These are phyloP conservation scores for Limnephilus marmoratus DNA, from an alignment of 2,888 invertebrate species.

Conservation along the genomic window DNA sequence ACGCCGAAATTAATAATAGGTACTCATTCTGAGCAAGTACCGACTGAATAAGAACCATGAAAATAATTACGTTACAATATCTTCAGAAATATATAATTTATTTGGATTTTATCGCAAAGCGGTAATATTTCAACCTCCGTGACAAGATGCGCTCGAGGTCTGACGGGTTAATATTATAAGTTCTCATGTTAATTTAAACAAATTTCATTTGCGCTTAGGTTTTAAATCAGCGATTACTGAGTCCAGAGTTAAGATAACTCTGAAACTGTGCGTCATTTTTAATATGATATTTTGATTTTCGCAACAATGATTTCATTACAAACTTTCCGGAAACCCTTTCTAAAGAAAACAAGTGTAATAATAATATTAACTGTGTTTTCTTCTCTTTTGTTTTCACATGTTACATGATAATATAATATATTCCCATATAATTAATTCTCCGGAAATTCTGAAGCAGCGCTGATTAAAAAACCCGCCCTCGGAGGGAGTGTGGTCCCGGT, in stretches of 20 bases:
- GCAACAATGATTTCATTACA: neutral
- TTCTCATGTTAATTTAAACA: too few species aligned
- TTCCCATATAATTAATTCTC: neutral
- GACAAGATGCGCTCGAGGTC: too few species aligned
- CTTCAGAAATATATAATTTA: too few species aligned
- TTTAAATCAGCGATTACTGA: neutral
- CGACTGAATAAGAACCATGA: too few species aligned
- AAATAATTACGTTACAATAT: too few species aligned
- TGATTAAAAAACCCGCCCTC: slow-evolving; percentile 43
- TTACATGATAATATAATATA: neutral
- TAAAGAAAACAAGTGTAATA: neutral
- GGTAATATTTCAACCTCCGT: too few species aligned
- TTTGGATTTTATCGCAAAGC: too few species aligned
- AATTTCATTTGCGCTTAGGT: too few species aligned
- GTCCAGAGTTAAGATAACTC: neutral
- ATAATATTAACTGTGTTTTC: neutral
- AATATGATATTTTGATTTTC: neutral
- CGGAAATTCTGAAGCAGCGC: neutral
- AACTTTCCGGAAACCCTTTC: neutral
- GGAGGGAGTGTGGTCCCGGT: neutral
- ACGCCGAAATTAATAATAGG: too few species aligned
- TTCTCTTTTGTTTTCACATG: neutral
- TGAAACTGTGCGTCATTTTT: neutral
- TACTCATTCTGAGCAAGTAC: too few species aligned
- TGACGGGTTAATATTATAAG: too few species aligned